Percentiles rank a stretch among this genome's conserved stretches.
Conservation (phyloP, 2,797 vertebrate genomes). For the Thalassophryne amazonica region DNA sequence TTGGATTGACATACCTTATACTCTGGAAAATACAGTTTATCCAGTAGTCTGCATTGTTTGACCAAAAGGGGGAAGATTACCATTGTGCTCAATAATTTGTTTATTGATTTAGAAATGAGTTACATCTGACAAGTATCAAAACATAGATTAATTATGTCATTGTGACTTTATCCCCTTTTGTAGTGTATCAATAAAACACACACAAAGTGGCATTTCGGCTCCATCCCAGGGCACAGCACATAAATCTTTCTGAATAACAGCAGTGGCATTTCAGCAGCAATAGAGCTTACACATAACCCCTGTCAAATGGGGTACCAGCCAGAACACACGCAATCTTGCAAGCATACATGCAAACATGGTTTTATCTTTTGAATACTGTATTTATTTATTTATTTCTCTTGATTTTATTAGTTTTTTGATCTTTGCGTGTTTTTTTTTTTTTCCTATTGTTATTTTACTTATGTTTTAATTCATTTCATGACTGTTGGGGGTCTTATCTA, state of each 20-base stretch:
- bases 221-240: constrained; percentile 66
- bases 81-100: constrained; percentile 30
- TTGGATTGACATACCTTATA: too few species aligned
- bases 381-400: constrained; percentile 3
- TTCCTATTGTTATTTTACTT: too few species aligned
- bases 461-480: too few species aligned
- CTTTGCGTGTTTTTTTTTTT: constrained; percentile 15
- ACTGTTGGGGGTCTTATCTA: too few species aligned
- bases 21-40: too few species aligned
- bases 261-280: constrained; percentile 77
- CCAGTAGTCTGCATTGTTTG: neutral
- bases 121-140: constrained; percentile 49
- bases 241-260: constrained; percentile 78
- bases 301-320: constrained; percentile 58
- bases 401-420: too few species aligned
- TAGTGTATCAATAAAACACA: constrained; percentile 59
- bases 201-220: constrained; percentile 62
- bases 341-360: constrained; percentile 3
- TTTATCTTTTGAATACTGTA: too few species aligned
- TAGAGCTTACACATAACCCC: constrained; percentile 75
- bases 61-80: constrained; percentile 2
- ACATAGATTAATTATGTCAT: constrained; percentile 52
- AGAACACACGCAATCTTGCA: constrained; percentile 44
- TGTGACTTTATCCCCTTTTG: constrained; percentile 52
- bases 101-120: constrained; percentile 29